Evolutionary conservation across 2,113 vertebrate species (phyloP), one percentile per base, ranked within the genome.

Genomic region (Percopsis transmontana): DNA sequence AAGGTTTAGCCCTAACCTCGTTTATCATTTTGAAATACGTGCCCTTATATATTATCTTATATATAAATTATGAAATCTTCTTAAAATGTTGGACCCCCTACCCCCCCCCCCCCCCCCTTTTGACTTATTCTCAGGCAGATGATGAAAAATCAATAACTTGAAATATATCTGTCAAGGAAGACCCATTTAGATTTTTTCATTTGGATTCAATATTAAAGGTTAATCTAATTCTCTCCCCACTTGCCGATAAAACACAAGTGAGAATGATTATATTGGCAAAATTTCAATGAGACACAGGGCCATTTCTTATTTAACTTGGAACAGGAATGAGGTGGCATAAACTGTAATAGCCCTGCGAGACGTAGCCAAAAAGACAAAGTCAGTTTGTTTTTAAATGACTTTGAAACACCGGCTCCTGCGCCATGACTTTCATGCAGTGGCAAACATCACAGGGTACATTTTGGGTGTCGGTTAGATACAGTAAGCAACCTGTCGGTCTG

Each of bases 141-240:
- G 58, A 88, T 85, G 84, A 83, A 57, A 70, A 87, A 90, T 88
- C 87, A 85, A 87, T 88, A 83, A 62, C 67, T 71, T 80, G 55
- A 84, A 77, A 88, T 85, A 72, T 71, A 79, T 80, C 77, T 79
- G 82, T 85, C 84, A 83, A 77, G 68, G 66, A 75, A 63, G 70
- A 57, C 66, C 83, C 84, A 78, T 90, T 88, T 87, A 82, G 77
- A 78, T 83, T 85, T 88, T 76, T 83, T 84, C 71, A 58, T 81
- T 78, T 72, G 72, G 75, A 81, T 88, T 87, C 79, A 79, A 86
- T 87, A 85, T 79, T 80, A 87, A 91, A 90, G 88, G 87, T 90
- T 90, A 88, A 90, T 90, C 81, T 81, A 86, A 85, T 87, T 76
- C 56, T 74, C 77, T 79, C 75, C 62, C 72, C 77, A 73, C 68